phyloP scores from a whole-genome alignment of 2,797 vertebrate species.

The Oreochromis mossambicus region DNA sequence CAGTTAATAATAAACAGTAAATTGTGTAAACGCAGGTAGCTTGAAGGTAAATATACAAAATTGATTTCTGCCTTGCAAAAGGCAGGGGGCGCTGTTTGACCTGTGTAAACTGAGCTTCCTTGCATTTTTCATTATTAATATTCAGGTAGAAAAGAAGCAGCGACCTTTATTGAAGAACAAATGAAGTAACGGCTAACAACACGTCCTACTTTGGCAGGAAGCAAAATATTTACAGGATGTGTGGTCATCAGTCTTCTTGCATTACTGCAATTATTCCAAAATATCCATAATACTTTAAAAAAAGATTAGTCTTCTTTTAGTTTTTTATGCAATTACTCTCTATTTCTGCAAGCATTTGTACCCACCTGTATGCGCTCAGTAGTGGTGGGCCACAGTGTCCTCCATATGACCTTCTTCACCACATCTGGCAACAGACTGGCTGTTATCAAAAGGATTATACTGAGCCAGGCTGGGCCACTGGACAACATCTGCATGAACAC shows the following conservation, averaged over 20 bases:
- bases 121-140: background rate
- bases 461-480: conserved; percentile 93
- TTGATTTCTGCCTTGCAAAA: background rate
- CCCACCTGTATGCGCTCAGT: conserved; percentile 92
- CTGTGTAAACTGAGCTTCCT: background rate
- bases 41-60: background rate
- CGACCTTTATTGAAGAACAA: fast-evolving
- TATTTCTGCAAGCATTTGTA: background rate
- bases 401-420: conserved; percentile 89
- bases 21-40: background rate
- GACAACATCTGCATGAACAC: conserved; percentile 98
- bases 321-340: background rate
- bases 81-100: background rate
- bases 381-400: conserved; percentile 90
- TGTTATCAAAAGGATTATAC: conserved; percentile 87
- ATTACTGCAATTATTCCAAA: background rate
- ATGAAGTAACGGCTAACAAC: background rate
- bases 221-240: background rate
- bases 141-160: background rate
- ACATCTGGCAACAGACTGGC: conserved; percentile 93
- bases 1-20: background rate
- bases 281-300: background rate
- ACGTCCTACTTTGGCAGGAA: background rate
- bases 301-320: background rate
- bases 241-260: background rate